These are phyloP conservation scores for Baccha elongata DNA, from an alignment of 2,888 invertebrate species.

Conservation along the genomic window DNA sequence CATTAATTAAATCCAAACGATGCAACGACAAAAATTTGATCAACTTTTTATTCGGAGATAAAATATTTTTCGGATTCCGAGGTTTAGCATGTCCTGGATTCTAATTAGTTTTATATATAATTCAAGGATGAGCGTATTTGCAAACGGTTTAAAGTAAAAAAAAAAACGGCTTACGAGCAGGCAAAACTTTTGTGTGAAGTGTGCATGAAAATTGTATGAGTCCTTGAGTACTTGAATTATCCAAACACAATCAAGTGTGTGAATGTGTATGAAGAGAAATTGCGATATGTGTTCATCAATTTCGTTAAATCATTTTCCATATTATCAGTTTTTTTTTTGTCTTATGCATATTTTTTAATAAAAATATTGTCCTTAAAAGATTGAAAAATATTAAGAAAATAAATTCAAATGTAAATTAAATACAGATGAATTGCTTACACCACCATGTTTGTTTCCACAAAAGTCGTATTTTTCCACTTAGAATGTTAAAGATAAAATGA, in stretches of 20 bases:
- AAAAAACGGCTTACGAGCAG: slow-evolving; percentile 20
- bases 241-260: background rate
- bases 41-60: slow-evolving; percentile 15
- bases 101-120: slow-evolving; percentile 60
- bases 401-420: too few relatives aligned
- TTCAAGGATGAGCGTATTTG: slow-evolving; percentile 26
- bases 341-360: too few relatives aligned
- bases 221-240: too few relatives aligned
- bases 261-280: background rate
- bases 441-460: too few relatives aligned
- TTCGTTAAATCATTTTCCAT: slow-evolving; percentile 43
- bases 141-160: slow-evolving; percentile 4
- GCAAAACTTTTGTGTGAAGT: background rate
- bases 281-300: slow-evolving; percentile 51
- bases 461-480: background rate
- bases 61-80: background rate
- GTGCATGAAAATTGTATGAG: slow-evolving; percentile 52
- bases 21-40: slow-evolving; percentile 32
- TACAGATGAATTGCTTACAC: too few relatives aligned
- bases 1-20: slow-evolving; percentile 39
- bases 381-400: too few relatives aligned
- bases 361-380: too few relatives aligned
- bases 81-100: slow-evolving; percentile 19
- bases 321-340: too few relatives aligned
- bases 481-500: background rate